A percentile compares a stretch with the other conserved stretches of the same genome.
phyloP scores from a whole-genome alignment of 2,888 invertebrate species.

The Philereme vetulata region DNA sequence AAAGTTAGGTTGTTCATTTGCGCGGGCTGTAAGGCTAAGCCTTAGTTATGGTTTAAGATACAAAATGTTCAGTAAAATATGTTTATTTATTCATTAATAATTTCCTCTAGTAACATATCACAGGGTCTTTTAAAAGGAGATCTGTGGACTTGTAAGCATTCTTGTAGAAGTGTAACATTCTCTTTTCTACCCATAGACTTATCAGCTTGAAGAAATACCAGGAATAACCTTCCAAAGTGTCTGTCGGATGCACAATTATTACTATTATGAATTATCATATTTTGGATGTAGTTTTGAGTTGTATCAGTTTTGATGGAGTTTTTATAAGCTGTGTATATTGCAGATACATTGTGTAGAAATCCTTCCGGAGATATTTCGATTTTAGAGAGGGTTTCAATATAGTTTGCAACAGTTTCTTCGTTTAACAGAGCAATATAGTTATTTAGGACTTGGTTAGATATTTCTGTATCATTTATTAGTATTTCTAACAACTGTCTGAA shows the following conservation, averaged over 20 bases:
- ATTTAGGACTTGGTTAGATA: conserved; percentile 52
- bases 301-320: conserved; percentile 48
- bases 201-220: conserved; percentile 55
- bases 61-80: background rate
- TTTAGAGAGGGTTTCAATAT: conserved; percentile 46
- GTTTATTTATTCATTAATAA: conserved; percentile 30
- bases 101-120: conserved; percentile 49
- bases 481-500: conserved; percentile 47
- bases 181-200: conserved; percentile 35
- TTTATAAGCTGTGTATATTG: conserved; percentile 59
- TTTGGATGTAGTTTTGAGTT: conserved; percentile 52
- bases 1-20: too few species aligned
- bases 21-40: too few species aligned
- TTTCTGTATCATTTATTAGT: conserved; percentile 50
- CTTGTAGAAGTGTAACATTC: conserved; percentile 41
- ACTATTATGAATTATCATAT: conserved; percentile 42
- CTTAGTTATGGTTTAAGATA: background rate
- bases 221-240: conserved; percentile 59
- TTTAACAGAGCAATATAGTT: conserved; percentile 53
- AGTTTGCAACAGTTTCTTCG: conserved; percentile 35
- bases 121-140: conserved; percentile 66
- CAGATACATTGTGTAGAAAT: conserved; percentile 54
- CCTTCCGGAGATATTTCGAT: conserved; percentile 47
- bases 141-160: conserved; percentile 53
- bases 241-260: conserved; percentile 49